These are phyloP conservation scores for Drosophila arawakana DNA, from an alignment of 1,140 invertebrate genomes.

Conservation along the genomic window DNA sequence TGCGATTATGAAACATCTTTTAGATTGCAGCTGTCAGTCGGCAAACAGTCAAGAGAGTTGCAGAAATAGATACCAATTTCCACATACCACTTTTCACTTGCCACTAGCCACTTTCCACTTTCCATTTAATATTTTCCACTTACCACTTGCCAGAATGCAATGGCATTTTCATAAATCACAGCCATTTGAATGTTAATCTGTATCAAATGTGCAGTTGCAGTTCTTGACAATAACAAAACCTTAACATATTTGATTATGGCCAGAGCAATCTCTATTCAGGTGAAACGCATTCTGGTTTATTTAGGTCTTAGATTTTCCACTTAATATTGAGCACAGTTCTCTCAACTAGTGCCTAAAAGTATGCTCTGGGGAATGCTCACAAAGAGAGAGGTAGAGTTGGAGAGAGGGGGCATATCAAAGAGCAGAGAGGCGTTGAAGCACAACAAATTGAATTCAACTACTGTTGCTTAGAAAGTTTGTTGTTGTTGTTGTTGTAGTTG, in stretches of 20 bases:
- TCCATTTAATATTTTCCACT: not conserved
- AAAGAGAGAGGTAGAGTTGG: slow-evolving; percentile 9
- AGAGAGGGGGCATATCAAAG: slow-evolving; percentile 60
- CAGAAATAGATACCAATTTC: not conserved
- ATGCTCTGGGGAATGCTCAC: slow-evolving; percentile 62
- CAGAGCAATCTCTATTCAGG: slow-evolving; percentile 35
- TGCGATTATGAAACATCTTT: slow-evolving; percentile 63
- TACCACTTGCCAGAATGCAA: slow-evolving; percentile 31
- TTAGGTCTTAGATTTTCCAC: slow-evolving; percentile 13
- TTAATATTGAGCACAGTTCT: slow-evolving; percentile 39
- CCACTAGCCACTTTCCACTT: slow-evolving; percentile 2
- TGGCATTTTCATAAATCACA: slow-evolving; percentile 65
- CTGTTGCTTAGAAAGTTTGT: slow-evolving; percentile 67
- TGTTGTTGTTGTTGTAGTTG: slow-evolving; percentile 59
- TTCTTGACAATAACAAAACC: slow-evolving; percentile 10
- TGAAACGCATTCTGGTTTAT: slow-evolving; percentile 16
- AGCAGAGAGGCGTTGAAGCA: slow-evolving; percentile 75
- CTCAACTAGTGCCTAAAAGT: slow-evolving; percentile 39
- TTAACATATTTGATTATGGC: slow-evolving; percentile 57
- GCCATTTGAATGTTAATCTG: slow-evolving; percentile 57
- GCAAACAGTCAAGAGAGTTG: slow-evolving; percentile 5
- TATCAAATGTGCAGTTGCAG: slow-evolving; percentile 8
- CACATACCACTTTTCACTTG: slow-evolving; percentile 2
- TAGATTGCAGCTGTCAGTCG: slow-evolving; percentile 71
- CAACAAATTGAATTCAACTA: slow-evolving; percentile 79